These are phyloP conservation scores for Chymomyza procnemis DNA, from an alignment of 2,888 invertebrate genomes.

Conservation along the genomic window DNA sequence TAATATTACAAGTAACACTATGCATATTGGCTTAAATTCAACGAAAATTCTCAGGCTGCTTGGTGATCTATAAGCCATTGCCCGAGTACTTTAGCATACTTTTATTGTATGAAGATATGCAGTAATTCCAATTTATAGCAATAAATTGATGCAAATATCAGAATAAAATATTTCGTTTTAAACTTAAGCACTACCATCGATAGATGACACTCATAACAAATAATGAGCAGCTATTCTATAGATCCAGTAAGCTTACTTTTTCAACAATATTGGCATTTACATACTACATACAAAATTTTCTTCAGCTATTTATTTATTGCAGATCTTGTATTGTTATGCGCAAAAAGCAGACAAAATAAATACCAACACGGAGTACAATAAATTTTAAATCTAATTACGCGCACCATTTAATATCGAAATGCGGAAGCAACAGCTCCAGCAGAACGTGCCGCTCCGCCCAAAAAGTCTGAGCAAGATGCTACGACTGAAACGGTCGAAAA, in stretches of 20 bases:
- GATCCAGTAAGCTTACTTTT: not conserved
- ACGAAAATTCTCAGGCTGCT: too few species aligned
- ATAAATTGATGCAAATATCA: too few species aligned
- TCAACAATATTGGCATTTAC: slow-evolving; percentile 3
- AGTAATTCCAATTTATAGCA: too few species aligned
- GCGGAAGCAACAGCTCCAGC: slow-evolving; percentile 1
- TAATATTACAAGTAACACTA: too few species aligned
- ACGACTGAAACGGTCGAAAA: not conserved
- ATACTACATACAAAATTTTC: slow-evolving; percentile 52
- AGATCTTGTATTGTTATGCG: slow-evolving; percentile 63
- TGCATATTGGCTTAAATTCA: too few species aligned
- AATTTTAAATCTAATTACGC: slow-evolving; percentile 72
- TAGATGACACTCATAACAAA: not conserved
- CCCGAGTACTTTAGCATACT: too few species aligned
- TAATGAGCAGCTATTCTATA: not conserved
- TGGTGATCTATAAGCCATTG: too few species aligned
- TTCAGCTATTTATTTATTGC: slow-evolving; percentile 65
- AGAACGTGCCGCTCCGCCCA: not conserved
- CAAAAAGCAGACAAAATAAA: slow-evolving; percentile 50
- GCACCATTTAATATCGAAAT: slow-evolving; percentile 68
- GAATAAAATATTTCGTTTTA: too few species aligned
- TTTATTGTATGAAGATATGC: too few species aligned
- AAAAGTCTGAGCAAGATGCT: not conserved
- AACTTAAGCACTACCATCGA: not conserved
- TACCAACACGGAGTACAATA: slow-evolving; percentile 48